A percentile compares a stretch with the other conserved stretches of the same genome.
phyloP scores from a whole-genome alignment of 2,888 invertebrate species.

The Ryuthela nishihirai region DNA sequence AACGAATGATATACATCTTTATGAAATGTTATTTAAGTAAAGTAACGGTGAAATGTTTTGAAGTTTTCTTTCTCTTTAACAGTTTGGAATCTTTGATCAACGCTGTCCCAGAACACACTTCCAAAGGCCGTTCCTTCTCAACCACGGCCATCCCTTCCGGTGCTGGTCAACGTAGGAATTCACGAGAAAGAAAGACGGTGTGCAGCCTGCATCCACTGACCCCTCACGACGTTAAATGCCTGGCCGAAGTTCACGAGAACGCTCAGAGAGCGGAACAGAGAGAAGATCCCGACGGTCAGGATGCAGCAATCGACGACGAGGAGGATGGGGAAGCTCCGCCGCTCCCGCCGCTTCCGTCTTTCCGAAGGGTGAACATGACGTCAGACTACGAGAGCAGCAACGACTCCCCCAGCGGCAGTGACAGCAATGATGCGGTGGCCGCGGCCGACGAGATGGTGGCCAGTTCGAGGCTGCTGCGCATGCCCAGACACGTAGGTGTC shows the following conservation, averaged over 20 bases:
- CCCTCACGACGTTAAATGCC: conserved; percentile 42
- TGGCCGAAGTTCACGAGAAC: conserved; percentile 19
- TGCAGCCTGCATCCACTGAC: conserved; percentile 48
- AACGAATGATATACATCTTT: no score
- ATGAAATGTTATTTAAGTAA: no score
- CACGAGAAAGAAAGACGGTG: conserved; percentile 47
- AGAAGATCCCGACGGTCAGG: not conserved
- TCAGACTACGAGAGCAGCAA: conserved; percentile 50
- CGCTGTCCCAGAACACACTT: conserved; percentile 3
- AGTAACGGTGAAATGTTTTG: not conserved
- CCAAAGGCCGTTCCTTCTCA: conserved; percentile 45
- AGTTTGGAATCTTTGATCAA: conserved; percentile 24
- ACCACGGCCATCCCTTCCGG: conserved; percentile 46
- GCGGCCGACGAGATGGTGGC: conserved; percentile 15
- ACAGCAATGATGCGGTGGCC: no score
- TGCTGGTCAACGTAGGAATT: conserved; percentile 42
- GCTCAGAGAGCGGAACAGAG: not conserved
- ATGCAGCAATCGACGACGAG: not conserved
- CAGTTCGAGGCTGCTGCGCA: not conserved
- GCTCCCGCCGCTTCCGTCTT: conserved; percentile 32
- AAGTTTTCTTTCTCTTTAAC: not conserved
- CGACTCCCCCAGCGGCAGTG: conserved; percentile 51
- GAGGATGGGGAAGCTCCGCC: conserved; percentile 31
- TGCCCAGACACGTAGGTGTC: not conserved
- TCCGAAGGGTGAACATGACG: conserved; percentile 40